Percentiles rank a stretch among this genome's conserved stretches.
phyloP scores from a whole-genome alignment of 2,888 invertebrate genomes.

The Cylloceria caligata region DNA sequence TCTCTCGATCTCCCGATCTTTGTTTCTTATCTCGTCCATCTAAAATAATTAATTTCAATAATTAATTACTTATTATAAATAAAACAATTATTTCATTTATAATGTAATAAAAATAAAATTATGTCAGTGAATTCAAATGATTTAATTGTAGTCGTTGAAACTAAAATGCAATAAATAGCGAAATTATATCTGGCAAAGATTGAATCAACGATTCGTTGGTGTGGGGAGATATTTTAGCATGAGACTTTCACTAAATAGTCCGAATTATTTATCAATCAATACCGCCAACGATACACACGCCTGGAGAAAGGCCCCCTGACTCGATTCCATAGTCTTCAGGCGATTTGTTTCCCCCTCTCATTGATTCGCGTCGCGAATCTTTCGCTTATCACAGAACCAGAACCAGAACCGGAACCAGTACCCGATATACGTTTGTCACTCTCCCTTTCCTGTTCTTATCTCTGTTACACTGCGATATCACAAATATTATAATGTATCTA shows the following conservation, averaged over 20 bases:
- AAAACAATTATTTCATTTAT: too few species aligned
- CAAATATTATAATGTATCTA: not conserved
- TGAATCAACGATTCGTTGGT: constrained; percentile 49
- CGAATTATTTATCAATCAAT: constrained; percentile 64
- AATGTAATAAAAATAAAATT: not conserved
- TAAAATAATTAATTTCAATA: constrained; percentile 64
- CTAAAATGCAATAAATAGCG: not conserved
- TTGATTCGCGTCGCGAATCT: constrained; percentile 9
- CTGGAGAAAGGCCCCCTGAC: constrained; percentile 25
- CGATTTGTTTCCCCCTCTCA: constrained; percentile 16
- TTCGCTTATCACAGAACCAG: constrained; percentile 26
- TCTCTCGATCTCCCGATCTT: constrained; percentile 77
- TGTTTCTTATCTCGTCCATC: constrained; percentile 79
- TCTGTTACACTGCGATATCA: not conserved
- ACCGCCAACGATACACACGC: constrained; percentile 35
- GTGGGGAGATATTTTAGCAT: too few species aligned
- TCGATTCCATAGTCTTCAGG: constrained; percentile 8
- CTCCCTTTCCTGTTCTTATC: not conserved
- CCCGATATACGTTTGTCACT: not conserved
- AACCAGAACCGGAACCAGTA: constrained; percentile 3
- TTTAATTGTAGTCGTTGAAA: not conserved
- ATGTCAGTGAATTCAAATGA: not conserved
- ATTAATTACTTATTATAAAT: not conserved
- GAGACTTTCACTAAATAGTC: constrained; percentile 64
- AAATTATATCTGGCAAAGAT: not conserved